Evolutionary conservation across 2,888 invertebrate species (phyloP).

Genomic region (Brenthis ino): DNA sequence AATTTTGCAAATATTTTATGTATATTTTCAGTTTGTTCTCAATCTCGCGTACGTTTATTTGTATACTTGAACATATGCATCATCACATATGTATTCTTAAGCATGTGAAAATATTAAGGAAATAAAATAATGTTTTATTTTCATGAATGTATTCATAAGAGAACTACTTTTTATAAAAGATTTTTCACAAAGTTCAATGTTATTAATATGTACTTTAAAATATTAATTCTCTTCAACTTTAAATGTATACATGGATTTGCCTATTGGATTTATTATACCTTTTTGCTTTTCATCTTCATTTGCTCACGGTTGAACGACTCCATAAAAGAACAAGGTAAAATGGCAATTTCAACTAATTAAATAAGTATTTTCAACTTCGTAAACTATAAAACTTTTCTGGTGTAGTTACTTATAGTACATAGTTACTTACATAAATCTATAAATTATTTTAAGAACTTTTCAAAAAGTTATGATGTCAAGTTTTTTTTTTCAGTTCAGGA

Average conservation of each 20-base stretch:
- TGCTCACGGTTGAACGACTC: constrained; percentile 20
- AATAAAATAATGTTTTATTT: constrained; percentile 2
- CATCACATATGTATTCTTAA: background rate
- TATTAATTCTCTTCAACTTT: constrained; percentile 23
- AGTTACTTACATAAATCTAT: too few species aligned
- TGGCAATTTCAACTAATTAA: constrained; percentile 2
- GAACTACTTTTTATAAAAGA: constrained; percentile 15
- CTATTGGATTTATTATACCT: constrained; percentile 30
- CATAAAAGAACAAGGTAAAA: constrained; percentile 15
- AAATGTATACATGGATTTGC: constrained; percentile 22
- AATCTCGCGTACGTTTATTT: too few species aligned
- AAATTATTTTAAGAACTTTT: too few species aligned
- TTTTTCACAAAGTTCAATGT: constrained; percentile 14
- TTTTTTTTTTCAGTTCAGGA: too few species aligned
- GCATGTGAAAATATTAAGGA: background rate
- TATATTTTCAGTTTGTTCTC: too few species aligned
- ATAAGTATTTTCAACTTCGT: background rate
- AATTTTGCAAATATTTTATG: too few species aligned
- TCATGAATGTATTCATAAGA: background rate
- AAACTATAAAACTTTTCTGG: background rate
- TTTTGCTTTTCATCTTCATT: constrained; percentile 29
- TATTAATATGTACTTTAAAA: constrained; percentile 31
- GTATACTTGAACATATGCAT: too few species aligned
- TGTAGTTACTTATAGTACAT: background rate
- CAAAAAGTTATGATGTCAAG: too few species aligned